These are phyloP conservation scores for Odontomyia ornata DNA, from an alignment of 2,888 invertebrate genomes.

Conservation along the genomic window DNA sequence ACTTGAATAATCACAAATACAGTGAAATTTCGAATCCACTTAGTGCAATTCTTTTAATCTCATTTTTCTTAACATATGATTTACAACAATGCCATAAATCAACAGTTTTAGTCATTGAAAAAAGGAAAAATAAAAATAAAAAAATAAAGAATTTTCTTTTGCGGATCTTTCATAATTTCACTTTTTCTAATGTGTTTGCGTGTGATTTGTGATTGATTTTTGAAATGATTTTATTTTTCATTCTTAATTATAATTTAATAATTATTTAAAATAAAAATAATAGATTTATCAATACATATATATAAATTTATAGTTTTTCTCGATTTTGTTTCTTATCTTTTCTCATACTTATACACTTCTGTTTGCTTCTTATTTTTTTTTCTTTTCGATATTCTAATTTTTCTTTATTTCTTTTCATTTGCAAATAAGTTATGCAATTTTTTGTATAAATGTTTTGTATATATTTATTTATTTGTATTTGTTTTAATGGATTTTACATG, in stretches of 20 bases:
- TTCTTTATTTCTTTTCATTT: slow-evolving; percentile 1
- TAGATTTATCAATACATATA: slow-evolving; percentile 39
- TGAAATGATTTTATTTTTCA: slow-evolving; percentile 2
- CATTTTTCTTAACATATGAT: not conserved
- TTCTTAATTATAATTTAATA: slow-evolving; percentile 34
- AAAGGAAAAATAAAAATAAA: not conserved
- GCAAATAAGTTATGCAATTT: slow-evolving; percentile 22
- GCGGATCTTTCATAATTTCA: not conserved
- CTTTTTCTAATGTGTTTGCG: slow-evolving; percentile 1
- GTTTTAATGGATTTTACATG: slow-evolving; percentile 41
- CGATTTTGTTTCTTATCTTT: not conserved
- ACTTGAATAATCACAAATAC: too few species aligned
- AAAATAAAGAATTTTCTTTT: not conserved
- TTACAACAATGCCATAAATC: slow-evolving; percentile 6
- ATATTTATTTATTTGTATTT: not conserved
- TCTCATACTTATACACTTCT: not conserved
- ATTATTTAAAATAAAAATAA: slow-evolving; percentile 42
- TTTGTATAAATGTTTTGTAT: slow-evolving; percentile 10
- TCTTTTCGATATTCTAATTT: not conserved
- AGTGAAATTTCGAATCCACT: too few species aligned
- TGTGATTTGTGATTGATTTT: not conserved
- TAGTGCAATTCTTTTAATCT: too few species aligned
- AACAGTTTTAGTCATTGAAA: slow-evolving; percentile 9
- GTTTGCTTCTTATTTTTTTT: slow-evolving; percentile 28
- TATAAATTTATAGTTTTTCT: slow-evolving; percentile 1